Evolutionary conservation across 2,888 invertebrate species (phyloP), one percentile per base, ranked within the genome.

Genomic region (Mythimna ferrago): DNA sequence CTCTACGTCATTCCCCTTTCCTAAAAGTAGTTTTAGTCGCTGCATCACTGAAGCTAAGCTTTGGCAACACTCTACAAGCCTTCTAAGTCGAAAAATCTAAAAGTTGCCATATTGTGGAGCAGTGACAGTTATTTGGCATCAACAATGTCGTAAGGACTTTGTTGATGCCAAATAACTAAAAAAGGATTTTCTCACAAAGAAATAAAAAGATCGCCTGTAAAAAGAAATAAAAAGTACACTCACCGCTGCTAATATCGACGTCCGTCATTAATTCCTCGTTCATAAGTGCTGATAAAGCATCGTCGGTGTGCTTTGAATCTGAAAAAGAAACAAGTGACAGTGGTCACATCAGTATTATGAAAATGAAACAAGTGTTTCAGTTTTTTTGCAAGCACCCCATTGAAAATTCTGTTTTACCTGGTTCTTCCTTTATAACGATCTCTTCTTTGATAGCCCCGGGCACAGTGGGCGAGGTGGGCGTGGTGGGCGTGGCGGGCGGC

Each of bases 281-380:
- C 96, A 96, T 96, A 2, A 96, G 92, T 7, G 95, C 95, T 16
- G 95, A 93, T 64, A 96, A 81, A 21, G 95, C 96, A 73, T 96
- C 96, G 71, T 95, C 96, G 6, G 92, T 94, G 80, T 93, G 93
- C 71, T 88, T 92, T 5, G 93, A 92, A 82, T 93, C 95, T 58
- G 35, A 38, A 58, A 58, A n/a, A 2, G 0, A 9, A 53, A 53
- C n/a, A 53, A 53, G 7, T n/a, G n/a, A 48, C 48, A 48, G 48
- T 16, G 16, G 48, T 19, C 16, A 16, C 16, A 48, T 48, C 16
- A 48, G 16, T 48, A 19, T 19, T 2, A 48, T 16, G 16, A 19
- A 48, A 48, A 19, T 6, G 44, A 48, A 48, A 16, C 6, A 48
- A 16, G 48, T 16, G 0, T 48, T 48, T 16, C 1, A 16, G 16